These are phyloP conservation scores for Leptinotarsa defecta DNA, from an alignment of 1,140 invertebrate species.

Conservation along the genomic window DNA sequence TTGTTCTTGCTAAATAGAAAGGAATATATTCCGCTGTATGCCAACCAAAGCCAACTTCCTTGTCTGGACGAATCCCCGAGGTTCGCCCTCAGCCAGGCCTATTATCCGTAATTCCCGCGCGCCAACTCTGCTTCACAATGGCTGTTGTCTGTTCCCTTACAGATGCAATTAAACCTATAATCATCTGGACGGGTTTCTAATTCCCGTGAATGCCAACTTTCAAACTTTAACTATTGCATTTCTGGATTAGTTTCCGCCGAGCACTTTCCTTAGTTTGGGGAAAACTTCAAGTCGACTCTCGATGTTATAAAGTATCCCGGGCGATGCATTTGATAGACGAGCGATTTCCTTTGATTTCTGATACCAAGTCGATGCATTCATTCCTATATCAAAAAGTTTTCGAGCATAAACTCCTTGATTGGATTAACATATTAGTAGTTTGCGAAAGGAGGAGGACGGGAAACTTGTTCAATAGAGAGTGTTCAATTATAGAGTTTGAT, in stretches of 20 bases:
- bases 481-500: too few relatives aligned
- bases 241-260: conserved; percentile 27
- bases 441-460: too few relatives aligned
- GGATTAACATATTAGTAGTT: too few relatives aligned
- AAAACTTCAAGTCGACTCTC: background rate
- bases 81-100: conserved; percentile 35
- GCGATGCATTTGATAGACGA: background rate
- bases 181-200: conserved; percentile 35
- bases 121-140: conserved; percentile 44
- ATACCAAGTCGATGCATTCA: background rate
- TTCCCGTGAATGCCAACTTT: conserved; percentile 32
- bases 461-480: too few relatives aligned
- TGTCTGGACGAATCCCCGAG: conserved; percentile 39
- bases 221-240: conserved; percentile 30
- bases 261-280: conserved; percentile 11
- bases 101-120: conserved; percentile 46
- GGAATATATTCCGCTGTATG: conserved; percentile 40
- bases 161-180: conserved; percentile 45
- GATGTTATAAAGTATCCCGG: background rate
- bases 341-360: background rate
- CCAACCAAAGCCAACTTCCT: conserved; percentile 36
- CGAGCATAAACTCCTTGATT: too few relatives aligned
- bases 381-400: too few relatives aligned
- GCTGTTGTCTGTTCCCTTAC: conserved; percentile 39
- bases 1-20: conserved; percentile 46